Evolutionary conservation across 2,113 vertebrate species (phyloP).

Genomic region (Alectura lathami): DNA sequence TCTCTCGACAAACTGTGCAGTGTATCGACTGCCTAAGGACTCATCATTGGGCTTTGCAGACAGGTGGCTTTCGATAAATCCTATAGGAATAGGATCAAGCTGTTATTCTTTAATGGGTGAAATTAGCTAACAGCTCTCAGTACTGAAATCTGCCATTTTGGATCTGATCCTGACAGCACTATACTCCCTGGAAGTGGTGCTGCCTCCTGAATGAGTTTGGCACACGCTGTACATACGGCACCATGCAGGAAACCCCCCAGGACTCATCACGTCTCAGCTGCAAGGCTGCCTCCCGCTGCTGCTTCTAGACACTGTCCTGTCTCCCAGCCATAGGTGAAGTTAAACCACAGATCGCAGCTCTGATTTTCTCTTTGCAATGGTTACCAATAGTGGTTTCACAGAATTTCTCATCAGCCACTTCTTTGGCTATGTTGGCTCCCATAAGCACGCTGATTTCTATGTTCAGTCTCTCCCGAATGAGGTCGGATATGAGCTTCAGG

Average conservation of each 20-base stretch:
- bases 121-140: background rate
- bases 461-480: conserved; percentile 84
- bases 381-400: conserved; percentile 89
- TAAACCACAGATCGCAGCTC: background rate
- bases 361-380: background rate
- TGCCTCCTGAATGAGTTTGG: background rate
- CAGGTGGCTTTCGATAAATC: background rate
- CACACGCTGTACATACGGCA: accelerated
- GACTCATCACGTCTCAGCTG: background rate
- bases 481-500: conserved; percentile 85
- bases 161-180: background rate
- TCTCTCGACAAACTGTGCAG: background rate
- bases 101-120: background rate
- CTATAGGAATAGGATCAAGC: background rate
- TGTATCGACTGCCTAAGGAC: background rate
- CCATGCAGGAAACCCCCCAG: accelerated
- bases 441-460: conserved; percentile 87
- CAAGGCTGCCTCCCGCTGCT: background rate
- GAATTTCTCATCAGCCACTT: conserved; percentile 88
- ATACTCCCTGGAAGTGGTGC: background rate
- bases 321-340: background rate
- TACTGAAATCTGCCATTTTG: background rate
- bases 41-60: background rate
- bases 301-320: background rate
- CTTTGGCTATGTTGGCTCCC: conserved; percentile 88